A percentile compares a stretch with the other conserved stretches of the same genome.
phyloP scores from a whole-genome alignment of 2,888 invertebrate species.

The Halictus quadricinctus region DNA sequence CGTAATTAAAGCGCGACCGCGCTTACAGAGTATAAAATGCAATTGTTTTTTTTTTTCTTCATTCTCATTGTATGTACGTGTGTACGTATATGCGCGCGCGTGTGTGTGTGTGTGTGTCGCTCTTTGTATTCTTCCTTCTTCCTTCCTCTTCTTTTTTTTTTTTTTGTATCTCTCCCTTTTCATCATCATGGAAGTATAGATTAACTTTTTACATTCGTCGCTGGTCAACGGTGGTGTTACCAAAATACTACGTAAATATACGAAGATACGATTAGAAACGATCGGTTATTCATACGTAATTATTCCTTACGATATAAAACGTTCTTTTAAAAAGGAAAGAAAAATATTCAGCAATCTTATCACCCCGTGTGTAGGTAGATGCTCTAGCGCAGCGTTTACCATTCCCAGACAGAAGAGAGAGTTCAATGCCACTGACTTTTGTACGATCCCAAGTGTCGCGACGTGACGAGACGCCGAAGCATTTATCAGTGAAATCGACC shows the following conservation, averaged over 20 bases:
- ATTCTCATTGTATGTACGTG: neutral
- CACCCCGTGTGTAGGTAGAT: conserved; percentile 24
- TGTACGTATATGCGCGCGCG: neutral
- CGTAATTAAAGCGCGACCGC: conserved; percentile 45
- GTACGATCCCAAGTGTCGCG: conserved; percentile 30
- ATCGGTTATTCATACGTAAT: conserved; percentile 53
- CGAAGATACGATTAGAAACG: conserved; percentile 61
- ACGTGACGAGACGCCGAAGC: conserved; percentile 22
- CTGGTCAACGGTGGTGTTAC: conserved; percentile 38
- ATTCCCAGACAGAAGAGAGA: conserved; percentile 23
- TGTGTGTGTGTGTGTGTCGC: neutral
- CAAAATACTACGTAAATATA: conserved; percentile 59
- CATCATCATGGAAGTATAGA: conserved; percentile 42
- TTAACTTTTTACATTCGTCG: conserved; percentile 42
- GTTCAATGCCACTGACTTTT: conserved; percentile 48
- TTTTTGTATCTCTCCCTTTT: conserved; percentile 10
- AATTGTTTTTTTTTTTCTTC: conserved; percentile 30
- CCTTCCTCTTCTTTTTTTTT: neutral
- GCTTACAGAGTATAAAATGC: conserved; percentile 64
- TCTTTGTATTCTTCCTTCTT: neutral
- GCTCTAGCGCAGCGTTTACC: conserved; percentile 32
- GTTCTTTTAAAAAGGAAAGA: conserved; percentile 39
- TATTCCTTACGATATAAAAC: conserved; percentile 46
- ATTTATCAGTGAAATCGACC: conserved; percentile 17
- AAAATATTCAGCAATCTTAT: conserved; percentile 34